A percentile compares a stretch with the other conserved stretches of the same genome.
phyloP scores from a whole-genome alignment of 2,888 invertebrate species.

The Drosophila planitibia region DNA sequence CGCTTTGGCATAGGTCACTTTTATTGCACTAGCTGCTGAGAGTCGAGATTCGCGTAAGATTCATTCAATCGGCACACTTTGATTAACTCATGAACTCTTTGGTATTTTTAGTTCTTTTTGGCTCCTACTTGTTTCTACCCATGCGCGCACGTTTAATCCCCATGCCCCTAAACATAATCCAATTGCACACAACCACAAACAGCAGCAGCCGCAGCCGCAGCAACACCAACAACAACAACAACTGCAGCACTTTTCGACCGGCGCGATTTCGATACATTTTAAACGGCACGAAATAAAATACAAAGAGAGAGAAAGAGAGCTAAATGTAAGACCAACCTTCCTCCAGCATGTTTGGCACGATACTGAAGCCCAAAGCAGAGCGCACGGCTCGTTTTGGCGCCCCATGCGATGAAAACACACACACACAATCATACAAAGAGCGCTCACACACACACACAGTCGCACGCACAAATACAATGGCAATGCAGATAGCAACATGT shows the following conservation, averaged over 20 bases:
- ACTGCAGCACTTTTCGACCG: constrained; percentile 30
- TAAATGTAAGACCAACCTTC: constrained; percentile 81
- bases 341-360: constrained; percentile 82
- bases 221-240: constrained; percentile 22
- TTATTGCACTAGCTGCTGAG: constrained; percentile 24
- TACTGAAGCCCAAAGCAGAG: constrained; percentile 66
- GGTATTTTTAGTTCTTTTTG: neutral
- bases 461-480: constrained; percentile 21
- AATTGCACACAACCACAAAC: constrained; percentile 68
- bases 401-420: constrained; percentile 62
- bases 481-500: constrained; percentile 81
- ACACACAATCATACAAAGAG: constrained; percentile 29
- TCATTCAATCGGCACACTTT: constrained; percentile 17
- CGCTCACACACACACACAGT: constrained; percentile 32
- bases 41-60: constrained; percentile 9
- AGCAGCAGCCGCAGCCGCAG: constrained; percentile 6
- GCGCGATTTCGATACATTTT: constrained; percentile 41
- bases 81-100: constrained; percentile 6
- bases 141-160: constrained; percentile 64
- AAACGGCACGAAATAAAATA: constrained; percentile 20
- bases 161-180: constrained; percentile 60
- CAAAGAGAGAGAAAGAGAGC: constrained; percentile 26
- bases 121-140: constrained; percentile 25
- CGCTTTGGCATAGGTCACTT: constrained; percentile 51
- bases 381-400: constrained; percentile 67